Conservation (phyloP, 2,797 vertebrate species). For the Sus cebifrons region DNA sequence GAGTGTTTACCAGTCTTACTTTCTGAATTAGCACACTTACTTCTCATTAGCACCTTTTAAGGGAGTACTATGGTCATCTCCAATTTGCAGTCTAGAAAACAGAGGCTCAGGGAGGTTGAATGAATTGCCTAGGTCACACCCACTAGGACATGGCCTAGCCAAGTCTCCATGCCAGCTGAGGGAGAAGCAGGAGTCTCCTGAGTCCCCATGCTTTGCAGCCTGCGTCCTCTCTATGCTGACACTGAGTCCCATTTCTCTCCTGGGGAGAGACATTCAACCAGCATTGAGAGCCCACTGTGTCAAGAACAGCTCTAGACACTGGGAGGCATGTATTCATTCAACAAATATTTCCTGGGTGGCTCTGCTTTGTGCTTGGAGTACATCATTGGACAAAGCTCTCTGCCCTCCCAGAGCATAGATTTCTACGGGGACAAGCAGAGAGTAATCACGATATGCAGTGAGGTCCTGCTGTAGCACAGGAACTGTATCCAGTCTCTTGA, state of each 20-base stretch:
- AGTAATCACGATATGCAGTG: background rate
- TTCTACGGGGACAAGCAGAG: background rate
- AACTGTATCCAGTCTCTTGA: no score
- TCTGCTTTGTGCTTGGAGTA: background rate
- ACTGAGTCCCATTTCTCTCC: background rate
- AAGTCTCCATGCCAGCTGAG: background rate
- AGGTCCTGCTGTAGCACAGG: no score
- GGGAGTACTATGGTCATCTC: background rate
- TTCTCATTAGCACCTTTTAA: background rate
- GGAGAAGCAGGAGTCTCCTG: background rate
- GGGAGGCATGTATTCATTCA: background rate
- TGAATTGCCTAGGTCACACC: background rate
- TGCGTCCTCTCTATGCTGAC: background rate
- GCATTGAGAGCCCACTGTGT: background rate
- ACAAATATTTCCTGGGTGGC: background rate
- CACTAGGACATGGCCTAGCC: background rate
- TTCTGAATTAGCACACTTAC: background rate
- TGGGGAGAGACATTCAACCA: background rate
- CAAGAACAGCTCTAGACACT: background rate
- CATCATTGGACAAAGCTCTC: background rate
- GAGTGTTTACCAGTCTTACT: background rate
- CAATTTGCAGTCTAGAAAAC: slow-evolving; percentile 5
- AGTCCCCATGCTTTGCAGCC: background rate
- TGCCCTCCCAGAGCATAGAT: background rate
- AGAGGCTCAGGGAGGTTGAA: background rate